Percentiles rank a stretch among this genome's conserved stretches.
Evolutionary conservation across 2,113 vertebrate genomes (phyloP).

Genomic region (Synchiropus splendidus): DNA sequence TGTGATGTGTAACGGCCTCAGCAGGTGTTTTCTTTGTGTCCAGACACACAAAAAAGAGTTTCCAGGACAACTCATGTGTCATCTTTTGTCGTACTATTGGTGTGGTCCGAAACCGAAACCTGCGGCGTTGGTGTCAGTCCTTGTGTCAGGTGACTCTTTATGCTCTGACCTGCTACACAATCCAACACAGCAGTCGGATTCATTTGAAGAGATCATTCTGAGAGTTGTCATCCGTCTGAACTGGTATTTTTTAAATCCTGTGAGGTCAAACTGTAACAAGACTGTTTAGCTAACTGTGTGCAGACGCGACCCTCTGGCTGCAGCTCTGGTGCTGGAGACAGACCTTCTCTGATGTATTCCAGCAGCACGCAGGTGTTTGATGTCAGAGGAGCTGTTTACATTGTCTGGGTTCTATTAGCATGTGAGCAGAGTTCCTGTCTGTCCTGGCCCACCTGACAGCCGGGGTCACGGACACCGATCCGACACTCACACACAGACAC

Average conservation of each 20-base stretch:
- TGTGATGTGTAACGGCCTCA: too few relatives aligned
- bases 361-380: constrained; percentile 43
- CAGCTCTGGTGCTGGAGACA: too few relatives aligned
- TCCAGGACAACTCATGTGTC: constrained; percentile 7
- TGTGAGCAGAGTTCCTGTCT: constrained; percentile 15
- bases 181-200: too few relatives aligned
- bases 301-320: too few relatives aligned
- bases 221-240: too few relatives aligned
- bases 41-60: constrained; percentile 2
- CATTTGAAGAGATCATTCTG: too few relatives aligned
- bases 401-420: constrained; percentile 32
- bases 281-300: too few relatives aligned
- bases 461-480: constrained; percentile 3
- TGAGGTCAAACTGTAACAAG: too few relatives aligned
- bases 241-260: too few relatives aligned
- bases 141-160: not conserved
- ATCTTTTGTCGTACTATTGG: not conserved
- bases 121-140: constrained; percentile 10
- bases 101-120: constrained; percentile 20
- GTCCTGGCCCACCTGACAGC: constrained; percentile 12
- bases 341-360: constrained; percentile 13
- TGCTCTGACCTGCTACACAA: too few relatives aligned
- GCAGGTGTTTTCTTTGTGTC: constrained; percentile 30
- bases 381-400: constrained; percentile 47
- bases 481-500: too few relatives aligned